Percentiles rank a stretch among this genome's conserved stretches.
These are phyloP conservation scores for Tuta absoluta DNA, from an alignment of 2,888 invertebrate species.

Conservation along the genomic window DNA sequence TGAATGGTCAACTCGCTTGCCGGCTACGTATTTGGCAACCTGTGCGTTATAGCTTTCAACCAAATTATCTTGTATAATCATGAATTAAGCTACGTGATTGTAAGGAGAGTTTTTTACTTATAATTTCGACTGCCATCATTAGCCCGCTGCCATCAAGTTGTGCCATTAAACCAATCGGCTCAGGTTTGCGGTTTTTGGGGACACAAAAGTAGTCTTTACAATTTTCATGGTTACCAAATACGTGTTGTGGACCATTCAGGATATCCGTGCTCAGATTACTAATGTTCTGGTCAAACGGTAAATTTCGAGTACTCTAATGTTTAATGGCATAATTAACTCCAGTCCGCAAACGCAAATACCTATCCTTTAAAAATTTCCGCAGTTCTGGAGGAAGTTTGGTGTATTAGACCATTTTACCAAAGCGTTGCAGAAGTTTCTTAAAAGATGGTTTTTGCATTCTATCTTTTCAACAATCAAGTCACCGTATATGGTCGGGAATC, in stretches of 20 bases:
- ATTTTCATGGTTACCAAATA: background rate
- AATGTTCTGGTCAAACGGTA: too few relatives aligned
- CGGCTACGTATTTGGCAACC: background rate
- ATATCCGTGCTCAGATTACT: too few relatives aligned
- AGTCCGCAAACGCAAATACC: background rate
- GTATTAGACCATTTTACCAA: background rate
- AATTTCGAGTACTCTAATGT: background rate
- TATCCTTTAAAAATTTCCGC: background rate
- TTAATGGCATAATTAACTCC: background rate
- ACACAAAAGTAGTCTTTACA: background rate
- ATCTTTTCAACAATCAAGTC: background rate
- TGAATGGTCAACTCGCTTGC: conserved; percentile 16
- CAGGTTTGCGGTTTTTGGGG: background rate
- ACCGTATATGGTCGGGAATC: background rate
- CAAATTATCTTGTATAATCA: background rate
- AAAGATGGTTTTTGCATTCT: conserved; percentile 1
- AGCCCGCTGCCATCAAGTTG: conserved; percentile 22
- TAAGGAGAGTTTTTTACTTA: background rate
- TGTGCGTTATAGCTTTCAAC: background rate
- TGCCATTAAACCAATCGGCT: conserved; percentile 23
- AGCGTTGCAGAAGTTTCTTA: background rate
- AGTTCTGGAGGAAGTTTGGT: conserved; percentile 2
- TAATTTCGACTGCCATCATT: background rate
- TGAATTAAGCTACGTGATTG: background rate
- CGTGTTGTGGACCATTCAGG: background rate